Evolutionary conservation across 1,140 invertebrate species (phyloP).

Genomic region (Zaprionus taronus): DNA sequence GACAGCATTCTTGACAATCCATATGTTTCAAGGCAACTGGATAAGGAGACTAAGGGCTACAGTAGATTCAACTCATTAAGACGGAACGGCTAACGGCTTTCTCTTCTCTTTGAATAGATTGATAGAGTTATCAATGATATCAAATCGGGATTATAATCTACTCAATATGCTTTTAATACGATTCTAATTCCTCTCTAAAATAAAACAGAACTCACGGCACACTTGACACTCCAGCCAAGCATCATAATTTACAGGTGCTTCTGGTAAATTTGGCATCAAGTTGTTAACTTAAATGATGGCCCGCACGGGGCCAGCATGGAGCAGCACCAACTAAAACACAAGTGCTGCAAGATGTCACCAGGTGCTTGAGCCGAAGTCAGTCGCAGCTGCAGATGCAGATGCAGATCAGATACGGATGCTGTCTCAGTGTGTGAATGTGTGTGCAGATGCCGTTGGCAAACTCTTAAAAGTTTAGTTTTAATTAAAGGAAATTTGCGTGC

Average conservation of each 20-base stretch:
- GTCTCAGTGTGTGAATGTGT: background rate
- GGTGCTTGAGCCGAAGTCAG: constrained; percentile 21
- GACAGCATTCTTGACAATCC: too few relatives aligned
- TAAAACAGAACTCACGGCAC: background rate
- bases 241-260: constrained; percentile 33
- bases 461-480: constrained; percentile 81
- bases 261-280: constrained; percentile 33
- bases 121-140: background rate
- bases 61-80: too few relatives aligned
- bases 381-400: constrained; percentile 19
- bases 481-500: constrained; percentile 81
- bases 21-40: too few relatives aligned
- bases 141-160: background rate
- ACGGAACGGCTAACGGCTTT: too few relatives aligned
- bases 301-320: constrained; percentile 7
- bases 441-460: constrained; percentile 42
- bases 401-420: constrained; percentile 22
- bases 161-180: background rate
- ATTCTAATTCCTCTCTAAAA: background rate
- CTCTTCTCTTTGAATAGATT: background rate
- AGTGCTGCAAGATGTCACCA: constrained; percentile 28
- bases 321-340: constrained; percentile 14
- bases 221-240: constrained; percentile 1
- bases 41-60: too few relatives aligned
- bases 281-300: constrained; percentile 23